Evolutionary conservation across 2,113 vertebrate genomes (phyloP).

Genomic region (Smithornis capensis): DNA sequence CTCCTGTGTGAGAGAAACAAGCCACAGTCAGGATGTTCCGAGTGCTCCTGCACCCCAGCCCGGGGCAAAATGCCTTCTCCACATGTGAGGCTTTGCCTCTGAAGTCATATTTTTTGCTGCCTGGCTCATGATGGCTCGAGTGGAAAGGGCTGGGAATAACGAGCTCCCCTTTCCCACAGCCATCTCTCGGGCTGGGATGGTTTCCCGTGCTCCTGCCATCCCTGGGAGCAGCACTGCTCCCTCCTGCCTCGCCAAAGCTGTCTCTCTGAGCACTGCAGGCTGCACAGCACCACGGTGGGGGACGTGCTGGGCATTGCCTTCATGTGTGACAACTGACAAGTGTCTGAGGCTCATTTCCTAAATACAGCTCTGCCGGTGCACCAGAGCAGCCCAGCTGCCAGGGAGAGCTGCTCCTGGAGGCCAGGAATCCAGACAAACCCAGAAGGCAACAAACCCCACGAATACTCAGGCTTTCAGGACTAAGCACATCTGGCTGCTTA

Average conservation of each 20-base stretch:
- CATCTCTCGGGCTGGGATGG: background rate
- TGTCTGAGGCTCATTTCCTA: background rate
- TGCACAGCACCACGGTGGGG: background rate
- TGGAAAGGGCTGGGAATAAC: background rate
- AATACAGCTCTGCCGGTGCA: background rate
- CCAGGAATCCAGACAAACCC: background rate
- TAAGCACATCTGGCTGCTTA: background rate
- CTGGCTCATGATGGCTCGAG: rapidly evolving
- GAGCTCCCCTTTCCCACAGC: rapidly evolving
- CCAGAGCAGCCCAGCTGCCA: rapidly evolving
- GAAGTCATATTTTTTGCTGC: background rate
- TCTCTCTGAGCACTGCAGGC: background rate
- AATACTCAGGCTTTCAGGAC: background rate
- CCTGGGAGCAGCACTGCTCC: background rate
- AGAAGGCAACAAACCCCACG: background rate
- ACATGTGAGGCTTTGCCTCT: background rate
- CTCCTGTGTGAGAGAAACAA: slow-evolving; percentile 1
- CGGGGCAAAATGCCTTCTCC: rapidly evolving
- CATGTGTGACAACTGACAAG: background rate
- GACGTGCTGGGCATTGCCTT: background rate
- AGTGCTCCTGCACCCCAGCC: background rate
- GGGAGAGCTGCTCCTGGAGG: background rate
- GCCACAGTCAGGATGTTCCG: background rate
- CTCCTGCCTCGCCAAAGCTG: background rate
- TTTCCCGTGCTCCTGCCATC: rapidly evolving